These are phyloP conservation scores for Drosophila ironensis DNA, from an alignment of 1,140 invertebrate genomes.

Conservation along the genomic window DNA sequence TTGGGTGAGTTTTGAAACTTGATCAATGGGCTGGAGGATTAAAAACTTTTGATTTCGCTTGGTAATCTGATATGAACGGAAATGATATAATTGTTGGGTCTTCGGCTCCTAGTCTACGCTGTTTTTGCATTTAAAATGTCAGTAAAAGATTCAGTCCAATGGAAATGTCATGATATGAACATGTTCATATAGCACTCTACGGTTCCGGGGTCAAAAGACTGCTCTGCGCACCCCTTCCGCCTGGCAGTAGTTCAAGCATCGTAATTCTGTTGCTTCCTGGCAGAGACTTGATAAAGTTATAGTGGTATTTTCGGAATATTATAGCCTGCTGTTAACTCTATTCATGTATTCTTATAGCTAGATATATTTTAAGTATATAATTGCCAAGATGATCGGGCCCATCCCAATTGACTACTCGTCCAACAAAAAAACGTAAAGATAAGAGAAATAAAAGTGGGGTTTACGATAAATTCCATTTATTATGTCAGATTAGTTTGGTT, in stretches of 20 bases:
- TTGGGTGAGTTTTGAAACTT: background rate
- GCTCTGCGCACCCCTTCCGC: conserved; percentile 13
- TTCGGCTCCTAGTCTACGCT: conserved; percentile 45
- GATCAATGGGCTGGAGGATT: conserved; percentile 3
- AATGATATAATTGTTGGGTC: conserved; percentile 63
- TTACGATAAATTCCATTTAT: conserved; percentile 69
- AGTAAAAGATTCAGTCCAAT: conserved; percentile 69
- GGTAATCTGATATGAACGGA: conserved; percentile 68
- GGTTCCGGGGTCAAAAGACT: conserved; percentile 2
- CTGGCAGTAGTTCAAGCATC: conserved; percentile 32
- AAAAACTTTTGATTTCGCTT: conserved; percentile 32
- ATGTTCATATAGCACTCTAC: conserved; percentile 53
- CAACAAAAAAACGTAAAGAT: background rate
- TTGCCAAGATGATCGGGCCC: conserved; percentile 30
- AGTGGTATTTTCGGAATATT: conserved; percentile 29
- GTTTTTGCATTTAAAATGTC: conserved; percentile 72
- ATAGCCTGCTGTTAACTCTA: conserved; percentile 30
- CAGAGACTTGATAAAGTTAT: conserved; percentile 20
- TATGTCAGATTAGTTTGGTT: conserved; percentile 65
- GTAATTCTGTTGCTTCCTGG: background rate
- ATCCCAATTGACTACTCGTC: conserved; percentile 53
- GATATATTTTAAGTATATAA: conserved; percentile 29
- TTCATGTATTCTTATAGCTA: conserved; percentile 33
- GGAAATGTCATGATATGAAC: conserved; percentile 68
- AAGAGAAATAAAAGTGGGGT: background rate